phyloP scores from a whole-genome alignment of 1,140 invertebrate species.

The Drosophila eugracilis region DNA sequence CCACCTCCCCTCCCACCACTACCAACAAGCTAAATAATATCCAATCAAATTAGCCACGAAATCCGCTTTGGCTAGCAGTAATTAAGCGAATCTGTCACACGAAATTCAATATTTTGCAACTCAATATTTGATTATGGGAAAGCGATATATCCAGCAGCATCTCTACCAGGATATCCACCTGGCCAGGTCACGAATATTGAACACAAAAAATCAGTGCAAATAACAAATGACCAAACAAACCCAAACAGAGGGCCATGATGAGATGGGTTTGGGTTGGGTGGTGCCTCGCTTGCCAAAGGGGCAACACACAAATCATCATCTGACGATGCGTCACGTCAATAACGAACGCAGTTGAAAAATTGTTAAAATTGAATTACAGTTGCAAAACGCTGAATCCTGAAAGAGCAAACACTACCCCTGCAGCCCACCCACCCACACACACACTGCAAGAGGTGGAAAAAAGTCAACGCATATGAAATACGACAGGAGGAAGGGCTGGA shows the following conservation, averaged over 20 bases:
- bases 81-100: slow-evolving; percentile 53
- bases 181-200: slow-evolving; percentile 24
- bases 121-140: slow-evolving; percentile 80
- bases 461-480: slow-evolving; percentile 65
- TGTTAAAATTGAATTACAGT: slow-evolving; percentile 85
- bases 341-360: slow-evolving; percentile 84
- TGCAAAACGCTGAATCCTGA: slow-evolving; percentile 79
- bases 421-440: slow-evolving; percentile 8
- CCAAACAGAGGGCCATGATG: slow-evolving; percentile 21
- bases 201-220: slow-evolving; percentile 69
- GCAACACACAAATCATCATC: slow-evolving; percentile 75
- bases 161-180: slow-evolving; percentile 11
- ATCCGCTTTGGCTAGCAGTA: slow-evolving; percentile 40
- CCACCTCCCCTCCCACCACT: no score
- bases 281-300: slow-evolving; percentile 2
- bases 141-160: slow-evolving; percentile 36
- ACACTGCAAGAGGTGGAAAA: slow-evolving; percentile 19
- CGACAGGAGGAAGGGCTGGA: slow-evolving; percentile 36
- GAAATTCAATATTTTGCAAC: slow-evolving; percentile 51
- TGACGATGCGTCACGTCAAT: slow-evolving; percentile 82
- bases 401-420: slow-evolving; percentile 67
- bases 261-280: neutral
- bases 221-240: slow-evolving; percentile 74
- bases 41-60: slow-evolving; percentile 48
- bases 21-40: slow-evolving; percentile 39